Conservation (phyloP, 1,140 invertebrate genomes). For the Stegodyphus dumicola region DNA sequence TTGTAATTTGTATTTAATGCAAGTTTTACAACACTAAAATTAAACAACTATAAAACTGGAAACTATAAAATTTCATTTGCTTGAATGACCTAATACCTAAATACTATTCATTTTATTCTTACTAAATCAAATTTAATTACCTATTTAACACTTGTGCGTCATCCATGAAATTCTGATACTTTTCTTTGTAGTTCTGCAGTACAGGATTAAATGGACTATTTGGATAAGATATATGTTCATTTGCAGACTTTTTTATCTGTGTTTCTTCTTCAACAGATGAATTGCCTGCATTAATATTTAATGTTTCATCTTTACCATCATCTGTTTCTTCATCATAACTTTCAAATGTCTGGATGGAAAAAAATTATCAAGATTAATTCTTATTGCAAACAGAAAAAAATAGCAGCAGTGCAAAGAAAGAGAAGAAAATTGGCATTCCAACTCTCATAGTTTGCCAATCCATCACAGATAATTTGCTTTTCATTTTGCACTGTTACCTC, state of each 20-base stretch:
- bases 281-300: background rate
- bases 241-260: background rate
- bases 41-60: background rate
- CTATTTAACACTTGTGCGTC: background rate
- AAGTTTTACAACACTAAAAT: background rate
- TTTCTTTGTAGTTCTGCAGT: background rate
- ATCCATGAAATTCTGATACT: background rate
- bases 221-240: background rate
- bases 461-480: too few relatives aligned
- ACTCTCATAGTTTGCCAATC: too few relatives aligned
- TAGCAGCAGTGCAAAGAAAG: too few relatives aligned
- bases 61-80: background rate
- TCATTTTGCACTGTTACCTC: too few relatives aligned
- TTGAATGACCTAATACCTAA: background rate
- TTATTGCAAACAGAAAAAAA: too few relatives aligned
- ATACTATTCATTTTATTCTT: background rate
- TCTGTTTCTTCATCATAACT: slow-evolving; percentile 50
- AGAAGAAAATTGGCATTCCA: too few relatives aligned
- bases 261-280: slow-evolving; percentile 24
- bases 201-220: background rate
- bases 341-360: slow-evolving; percentile 41
- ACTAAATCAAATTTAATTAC: background rate
- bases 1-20: background rate
- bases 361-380: too few relatives aligned
- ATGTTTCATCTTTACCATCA: slow-evolving; percentile 12